Evolutionary conservation across 2,888 invertebrate genomes (phyloP), one percentile per base, ranked within the genome.

Genomic region (Mythimna albipuncta): DNA sequence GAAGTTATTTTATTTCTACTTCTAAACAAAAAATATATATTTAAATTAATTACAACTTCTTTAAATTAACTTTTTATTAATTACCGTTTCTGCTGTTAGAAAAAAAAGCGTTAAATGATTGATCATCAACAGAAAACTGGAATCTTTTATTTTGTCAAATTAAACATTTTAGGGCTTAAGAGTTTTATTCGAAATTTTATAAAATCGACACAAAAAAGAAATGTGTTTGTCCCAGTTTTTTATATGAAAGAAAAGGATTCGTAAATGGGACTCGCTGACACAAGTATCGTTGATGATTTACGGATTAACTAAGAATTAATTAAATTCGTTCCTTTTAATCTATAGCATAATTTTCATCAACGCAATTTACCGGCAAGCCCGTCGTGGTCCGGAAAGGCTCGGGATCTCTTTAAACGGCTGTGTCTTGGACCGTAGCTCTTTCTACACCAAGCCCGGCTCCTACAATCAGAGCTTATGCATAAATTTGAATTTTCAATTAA

Each of bases 401-500:
- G 91, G 89, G 89, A 90, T 92, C 90, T 93, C 91, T 91, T 93
- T 93, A 92, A 94, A 92, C 88, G 88, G 84, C 87, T 89, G 89
- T 89, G 83, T 88, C 89, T 83, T 82, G 84, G 93, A 89, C 89
- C 90, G 88, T 90, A 88, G 87, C 87, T 89, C 86, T 87, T 88
- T 86, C 88, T 84, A 79, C 79, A 75, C 72, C 74, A 78, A 84
- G 84, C 90, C 88, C 90, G 90, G 90, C 90, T 91, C 89, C 91
- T 91, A 94, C 94, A 96, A 96, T 96, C 95, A 96, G 94, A 95
- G 94, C 95, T 96, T 95, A 96, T 96, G 96, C 96, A 96, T 96
- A 96, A 96, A 96, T 96, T 96, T 96, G 94, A 96, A 96, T 96
- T 96, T 96, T 95, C 96, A 96, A 96, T 95, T 95, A 95, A 93